These are phyloP conservation scores for Molossus molossus DNA, from an alignment of 2,797 vertebrate species.

Conservation along the genomic window DNA sequence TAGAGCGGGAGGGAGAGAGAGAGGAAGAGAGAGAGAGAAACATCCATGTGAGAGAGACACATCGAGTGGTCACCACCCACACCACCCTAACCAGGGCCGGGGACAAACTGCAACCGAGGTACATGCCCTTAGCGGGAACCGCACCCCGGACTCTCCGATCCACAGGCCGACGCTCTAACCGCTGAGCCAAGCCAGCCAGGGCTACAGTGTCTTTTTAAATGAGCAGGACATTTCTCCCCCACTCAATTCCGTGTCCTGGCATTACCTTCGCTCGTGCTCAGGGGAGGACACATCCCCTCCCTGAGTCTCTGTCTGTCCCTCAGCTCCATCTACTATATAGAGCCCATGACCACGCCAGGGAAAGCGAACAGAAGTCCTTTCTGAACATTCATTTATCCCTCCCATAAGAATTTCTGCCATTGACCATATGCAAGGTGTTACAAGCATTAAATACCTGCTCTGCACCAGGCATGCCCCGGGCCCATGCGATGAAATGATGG, in stretches of 20 bases:
- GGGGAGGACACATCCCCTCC: background rate
- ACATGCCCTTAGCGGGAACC: no score
- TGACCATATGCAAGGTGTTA: background rate
- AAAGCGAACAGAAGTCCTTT: background rate
- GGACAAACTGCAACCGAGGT: no score
- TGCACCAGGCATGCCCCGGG: fast-evolving
- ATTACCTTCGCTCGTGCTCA: background rate
- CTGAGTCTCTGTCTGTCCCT: background rate
- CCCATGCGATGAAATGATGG: background rate
- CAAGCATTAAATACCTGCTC: background rate
- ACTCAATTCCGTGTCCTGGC: background rate
- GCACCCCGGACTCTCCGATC: no score
- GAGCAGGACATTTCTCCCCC: background rate
- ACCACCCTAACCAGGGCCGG: no score
- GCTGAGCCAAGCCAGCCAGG: no score
- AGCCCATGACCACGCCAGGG: background rate
- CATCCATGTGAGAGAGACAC: no score
- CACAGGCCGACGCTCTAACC: no score
- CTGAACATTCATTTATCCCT: background rate
- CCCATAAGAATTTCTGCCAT: background rate
- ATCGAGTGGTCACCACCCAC: no score
- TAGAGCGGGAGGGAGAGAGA: no score
- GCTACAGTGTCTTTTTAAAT: background rate
- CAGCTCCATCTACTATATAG: background rate
- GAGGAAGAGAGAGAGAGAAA: no score